Conservation (phyloP, 2,888 invertebrate species). For the Molorchus minor region DNA sequence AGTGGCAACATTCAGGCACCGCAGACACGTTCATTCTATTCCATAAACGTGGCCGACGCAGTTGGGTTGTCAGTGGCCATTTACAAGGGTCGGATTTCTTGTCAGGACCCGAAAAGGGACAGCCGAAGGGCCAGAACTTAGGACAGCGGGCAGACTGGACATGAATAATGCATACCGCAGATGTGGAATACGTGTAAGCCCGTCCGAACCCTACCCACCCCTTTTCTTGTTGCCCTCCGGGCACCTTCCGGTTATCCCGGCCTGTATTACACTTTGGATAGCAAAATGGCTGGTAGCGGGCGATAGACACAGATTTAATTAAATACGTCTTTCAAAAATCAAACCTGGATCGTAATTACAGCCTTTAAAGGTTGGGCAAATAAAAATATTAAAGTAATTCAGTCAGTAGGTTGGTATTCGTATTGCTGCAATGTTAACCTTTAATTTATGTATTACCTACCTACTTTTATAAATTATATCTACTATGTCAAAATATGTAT, state of each 20-base stretch:
- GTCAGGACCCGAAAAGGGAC: constrained; percentile 43
- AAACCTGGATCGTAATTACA: too few relatives aligned
- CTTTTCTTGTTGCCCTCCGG: constrained; percentile 44
- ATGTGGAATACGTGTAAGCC: constrained; percentile 63
- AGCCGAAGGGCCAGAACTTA: constrained; percentile 48
- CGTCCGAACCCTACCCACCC: constrained; percentile 40
- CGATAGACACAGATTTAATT: constrained; percentile 4
- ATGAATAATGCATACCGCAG: constrained; percentile 65
- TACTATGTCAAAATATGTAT: too few relatives aligned
- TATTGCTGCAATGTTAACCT: too few relatives aligned
- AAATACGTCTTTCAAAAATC: too few relatives aligned
- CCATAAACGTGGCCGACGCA: constrained; percentile 24
- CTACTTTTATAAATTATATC: too few relatives aligned
- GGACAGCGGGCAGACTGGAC: constrained; percentile 62
- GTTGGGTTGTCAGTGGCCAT: constrained; percentile 52
- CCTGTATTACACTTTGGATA: constrained; percentile 29
- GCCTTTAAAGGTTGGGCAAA: too few relatives aligned
- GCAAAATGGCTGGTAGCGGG: constrained; percentile 21
- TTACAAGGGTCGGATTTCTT: constrained; percentile 56
- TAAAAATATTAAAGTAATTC: too few relatives aligned
- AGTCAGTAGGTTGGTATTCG: too few relatives aligned
- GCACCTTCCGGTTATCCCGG: constrained; percentile 38
- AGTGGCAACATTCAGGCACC: constrained; percentile 11
- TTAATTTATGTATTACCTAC: too few relatives aligned
- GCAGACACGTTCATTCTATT: constrained; percentile 19